Evolutionary conservation across 2,888 invertebrate species (phyloP).

Genomic region (Drosophila mimica): DNA sequence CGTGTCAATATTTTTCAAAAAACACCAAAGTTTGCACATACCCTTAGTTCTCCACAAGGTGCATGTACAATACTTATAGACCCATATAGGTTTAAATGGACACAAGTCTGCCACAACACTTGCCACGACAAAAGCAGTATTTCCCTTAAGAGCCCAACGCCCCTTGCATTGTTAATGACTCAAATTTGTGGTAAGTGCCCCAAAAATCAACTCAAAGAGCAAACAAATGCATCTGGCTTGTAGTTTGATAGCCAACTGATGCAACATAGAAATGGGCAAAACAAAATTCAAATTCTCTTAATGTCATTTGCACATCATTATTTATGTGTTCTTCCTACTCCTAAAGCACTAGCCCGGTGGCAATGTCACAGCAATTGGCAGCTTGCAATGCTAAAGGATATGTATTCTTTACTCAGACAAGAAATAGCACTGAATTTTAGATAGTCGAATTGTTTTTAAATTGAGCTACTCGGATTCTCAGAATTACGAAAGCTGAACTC

Average conservation of each 20-base stretch:
- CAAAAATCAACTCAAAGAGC: constrained; percentile 23
- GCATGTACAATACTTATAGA: neutral
- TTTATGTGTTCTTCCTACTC: neutral
- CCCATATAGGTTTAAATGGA: neutral
- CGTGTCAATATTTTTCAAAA: constrained; percentile 76
- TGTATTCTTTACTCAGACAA: neutral
- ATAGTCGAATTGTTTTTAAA: neutral
- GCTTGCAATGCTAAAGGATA: neutral
- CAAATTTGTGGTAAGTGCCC: constrained; percentile 61
- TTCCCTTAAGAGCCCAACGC: constrained; percentile 46
- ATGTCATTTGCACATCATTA: neutral
- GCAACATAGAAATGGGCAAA: neutral
- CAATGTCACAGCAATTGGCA: neutral
- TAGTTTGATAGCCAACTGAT: constrained; percentile 6
- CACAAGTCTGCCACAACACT: constrained; percentile 7
- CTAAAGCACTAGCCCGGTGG: neutral
- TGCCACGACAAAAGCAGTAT: constrained; percentile 19
- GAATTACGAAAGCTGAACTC: neutral
- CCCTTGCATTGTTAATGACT: constrained; percentile 66
- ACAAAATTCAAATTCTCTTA: neutral
- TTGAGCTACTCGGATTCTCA: neutral
- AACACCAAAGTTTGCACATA: constrained; percentile 46
- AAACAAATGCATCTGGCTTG: constrained; percentile 13
- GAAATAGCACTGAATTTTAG: neutral
- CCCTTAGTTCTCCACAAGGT: neutral